Conservation (phyloP, 2,113 vertebrate species). For the Anhinga rufa region DNA sequence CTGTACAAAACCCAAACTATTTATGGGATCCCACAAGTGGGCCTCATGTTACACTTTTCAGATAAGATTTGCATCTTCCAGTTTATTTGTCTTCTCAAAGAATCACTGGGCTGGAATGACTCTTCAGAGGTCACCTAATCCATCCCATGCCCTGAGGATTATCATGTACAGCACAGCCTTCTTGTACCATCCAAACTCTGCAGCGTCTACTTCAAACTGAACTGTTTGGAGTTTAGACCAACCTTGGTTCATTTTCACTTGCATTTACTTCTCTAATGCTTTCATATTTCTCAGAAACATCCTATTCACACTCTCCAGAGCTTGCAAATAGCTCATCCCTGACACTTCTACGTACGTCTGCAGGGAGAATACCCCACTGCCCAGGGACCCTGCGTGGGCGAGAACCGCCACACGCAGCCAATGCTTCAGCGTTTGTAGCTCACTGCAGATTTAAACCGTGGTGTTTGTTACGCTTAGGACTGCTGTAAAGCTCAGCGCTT, state of each 20-base stretch:
- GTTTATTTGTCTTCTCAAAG: constrained; percentile 30
- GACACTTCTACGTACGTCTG: accelerated
- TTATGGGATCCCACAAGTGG: background rate
- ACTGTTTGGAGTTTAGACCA: background rate
- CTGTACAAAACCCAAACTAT: background rate
- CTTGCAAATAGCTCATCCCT: background rate
- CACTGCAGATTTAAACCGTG: background rate
- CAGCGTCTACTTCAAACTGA: background rate
- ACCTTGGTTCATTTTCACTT: background rate
- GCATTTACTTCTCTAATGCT: background rate
- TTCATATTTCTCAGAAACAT: background rate
- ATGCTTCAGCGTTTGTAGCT: background rate
- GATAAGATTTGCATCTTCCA: constrained; percentile 10
- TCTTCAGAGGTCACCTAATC: constrained; percentile 38
- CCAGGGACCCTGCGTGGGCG: accelerated
- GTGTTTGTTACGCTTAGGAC: background rate
- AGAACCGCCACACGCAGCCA: accelerated
- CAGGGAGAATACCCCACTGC: background rate
- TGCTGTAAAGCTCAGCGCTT: background rate
- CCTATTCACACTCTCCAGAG: background rate
- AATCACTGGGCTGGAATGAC: constrained; percentile 36
- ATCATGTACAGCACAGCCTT: background rate
- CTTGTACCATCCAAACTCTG: background rate
- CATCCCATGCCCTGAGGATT: background rate
- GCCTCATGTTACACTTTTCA: constrained; percentile 11